These are phyloP conservation scores for Cylloceria caligata DNA, from an alignment of 2,888 invertebrate genomes.

Conservation along the genomic window DNA sequence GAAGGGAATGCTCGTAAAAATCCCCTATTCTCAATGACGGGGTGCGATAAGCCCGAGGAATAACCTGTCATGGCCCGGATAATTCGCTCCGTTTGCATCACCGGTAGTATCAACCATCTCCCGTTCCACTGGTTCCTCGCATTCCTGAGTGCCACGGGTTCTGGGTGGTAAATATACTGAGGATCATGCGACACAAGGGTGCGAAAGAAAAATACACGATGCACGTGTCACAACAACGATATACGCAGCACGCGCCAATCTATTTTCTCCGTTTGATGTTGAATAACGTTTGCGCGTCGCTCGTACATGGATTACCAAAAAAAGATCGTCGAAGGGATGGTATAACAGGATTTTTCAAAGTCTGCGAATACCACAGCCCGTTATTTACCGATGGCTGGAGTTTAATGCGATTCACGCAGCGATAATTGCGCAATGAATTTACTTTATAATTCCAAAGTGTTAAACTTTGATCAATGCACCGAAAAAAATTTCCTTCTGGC, in stretches of 20 bases:
- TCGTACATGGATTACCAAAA: not conserved
- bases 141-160: not conserved
- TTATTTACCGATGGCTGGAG: not conserved
- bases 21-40: not conserved
- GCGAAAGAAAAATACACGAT: slow-evolving; percentile 18
- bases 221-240: not conserved
- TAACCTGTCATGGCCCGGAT: slow-evolving; percentile 68
- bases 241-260: slow-evolving; percentile 2
- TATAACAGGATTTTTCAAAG: slow-evolving; percentile 8
- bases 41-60: slow-evolving; percentile 58
- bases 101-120: not conserved
- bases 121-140: not conserved
- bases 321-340: not conserved
- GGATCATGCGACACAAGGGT: not conserved
- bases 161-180: not conserved
- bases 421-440: not conserved
- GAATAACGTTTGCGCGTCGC: slow-evolving; percentile 22
- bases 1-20: not conserved
- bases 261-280: slow-evolving; percentile 19
- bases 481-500: not conserved
- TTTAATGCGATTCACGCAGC: not conserved
- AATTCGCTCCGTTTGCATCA: slow-evolving; percentile 59
- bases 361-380: not conserved
- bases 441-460: not conserved
- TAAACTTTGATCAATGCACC: not conserved